Evolutionary conservation across 2,888 invertebrate species (phyloP).

Genomic region (Oegoconia quadripuncta): DNA sequence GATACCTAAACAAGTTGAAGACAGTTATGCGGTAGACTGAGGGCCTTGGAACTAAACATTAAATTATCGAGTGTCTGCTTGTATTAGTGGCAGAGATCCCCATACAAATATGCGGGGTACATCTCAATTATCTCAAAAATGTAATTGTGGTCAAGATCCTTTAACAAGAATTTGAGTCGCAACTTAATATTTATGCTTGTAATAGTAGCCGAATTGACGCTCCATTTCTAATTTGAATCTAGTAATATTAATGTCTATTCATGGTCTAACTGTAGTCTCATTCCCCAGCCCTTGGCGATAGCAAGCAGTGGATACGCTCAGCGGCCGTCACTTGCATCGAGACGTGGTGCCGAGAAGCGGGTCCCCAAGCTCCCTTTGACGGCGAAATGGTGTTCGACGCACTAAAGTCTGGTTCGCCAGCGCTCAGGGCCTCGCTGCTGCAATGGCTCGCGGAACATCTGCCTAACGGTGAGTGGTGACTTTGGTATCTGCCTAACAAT

Average conservation of each 20-base stretch:
- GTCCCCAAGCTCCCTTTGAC: conserved; percentile 85
- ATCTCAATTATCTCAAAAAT: too few relatives aligned
- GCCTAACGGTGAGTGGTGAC: conserved; percentile 79
- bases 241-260: background rate
- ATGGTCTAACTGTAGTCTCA: background rate
- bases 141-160: too few relatives aligned
- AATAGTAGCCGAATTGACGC: too few relatives aligned
- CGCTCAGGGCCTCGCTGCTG: conserved; percentile 89
- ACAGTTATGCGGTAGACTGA: too few relatives aligned
- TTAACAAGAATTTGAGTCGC: too few relatives aligned
- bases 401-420: conserved; percentile 90
- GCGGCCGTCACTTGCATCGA: conserved; percentile 91
- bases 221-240: too few relatives aligned
- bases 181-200: too few relatives aligned
- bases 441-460: conserved; percentile 91
- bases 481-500: too few relatives aligned
- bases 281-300: conserved; percentile 80
- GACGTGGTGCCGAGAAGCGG: conserved; percentile 90
- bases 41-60: too few relatives aligned
- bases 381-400: conserved; percentile 94
- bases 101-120: too few relatives aligned
- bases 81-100: too few relatives aligned
- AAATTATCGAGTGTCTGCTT: background rate
- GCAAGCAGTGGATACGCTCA: conserved; percentile 88
- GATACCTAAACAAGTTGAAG: too few relatives aligned